Evolutionary conservation across 2,888 invertebrate genomes (phyloP), one percentile per base, ranked within the genome.

Genomic region (Eupithecia abbreviata): DNA sequence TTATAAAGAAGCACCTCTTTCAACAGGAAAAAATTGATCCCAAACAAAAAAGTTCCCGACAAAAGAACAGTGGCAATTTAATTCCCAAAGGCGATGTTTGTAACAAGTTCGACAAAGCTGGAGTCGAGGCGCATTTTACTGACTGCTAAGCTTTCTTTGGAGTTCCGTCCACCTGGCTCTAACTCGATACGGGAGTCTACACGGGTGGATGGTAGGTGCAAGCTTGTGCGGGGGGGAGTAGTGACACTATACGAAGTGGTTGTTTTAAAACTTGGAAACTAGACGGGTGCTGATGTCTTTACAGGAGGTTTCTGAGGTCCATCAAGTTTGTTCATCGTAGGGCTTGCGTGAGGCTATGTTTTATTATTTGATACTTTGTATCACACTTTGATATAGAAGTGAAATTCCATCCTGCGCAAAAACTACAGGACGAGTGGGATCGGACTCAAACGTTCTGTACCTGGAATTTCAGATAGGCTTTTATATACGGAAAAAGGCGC

Each of bases 51-150:
- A 62, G 18, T 10, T 68, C 45, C n/a, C 45, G 18, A 68, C 68
- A 68, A 67, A 65, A 68, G 68, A 68, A 47, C 45, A 47, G 45
- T 18, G 47, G 45, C 69, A 76, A 74, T 76, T 70, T 74, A 72
- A 76, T 76, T 74, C 78, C 76, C 78, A 70, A 74, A 72, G 78
- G 76, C 76, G 55, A 71, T 76, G 73, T 78, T 78, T 72, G 74
- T 74, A 74, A 73, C 73, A 76, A 76, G 78, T 78, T 73, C 68
- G 75, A 72, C 74, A 74, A 76, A 76, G 78, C 43, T 42, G 66
- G 15, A 62, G 58, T 18, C 30, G 62, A 18, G 62, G 12, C 62
- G 62, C 62, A 43, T 71, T 69, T 72, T 74, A 72, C 73, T 72
- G 75, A 72, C 69, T 66, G 47, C 69, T 68, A 68, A 68, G 68